A percentile compares a stretch with the other conserved stretches of the same genome.
Evolutionary conservation across 2,797 vertebrate species (phyloP).

Genomic region (Gallinago solitaria): DNA sequence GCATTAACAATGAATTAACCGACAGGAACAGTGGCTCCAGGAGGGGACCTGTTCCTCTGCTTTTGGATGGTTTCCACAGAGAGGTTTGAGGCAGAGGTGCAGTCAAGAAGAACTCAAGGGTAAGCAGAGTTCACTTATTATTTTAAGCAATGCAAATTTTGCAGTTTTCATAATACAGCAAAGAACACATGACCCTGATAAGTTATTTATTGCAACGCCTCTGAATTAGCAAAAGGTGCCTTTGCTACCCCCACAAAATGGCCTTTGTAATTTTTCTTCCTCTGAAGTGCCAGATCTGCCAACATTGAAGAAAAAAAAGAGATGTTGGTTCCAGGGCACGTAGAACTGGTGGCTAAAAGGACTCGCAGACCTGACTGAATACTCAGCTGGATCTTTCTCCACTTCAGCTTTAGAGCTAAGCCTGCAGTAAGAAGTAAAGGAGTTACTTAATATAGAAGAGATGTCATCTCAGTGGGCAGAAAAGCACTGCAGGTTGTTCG

Average conservation of each 20-base stretch:
- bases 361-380: background rate
- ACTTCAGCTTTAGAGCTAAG: background rate
- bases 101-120: background rate
- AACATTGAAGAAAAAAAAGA: background rate
- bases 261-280: background rate
- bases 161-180: background rate
- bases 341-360: background rate
- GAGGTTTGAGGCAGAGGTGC: background rate
- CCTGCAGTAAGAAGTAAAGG: background rate
- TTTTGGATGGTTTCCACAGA: background rate
- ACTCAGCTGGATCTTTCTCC: background rate
- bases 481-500: background rate
- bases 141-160: constrained; percentile 14
- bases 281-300: background rate
- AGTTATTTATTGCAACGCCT: constrained; percentile 23
- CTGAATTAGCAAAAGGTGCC: constrained; percentile 15
- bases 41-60: background rate
- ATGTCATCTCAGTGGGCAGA: background rate
- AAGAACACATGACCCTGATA: background rate
- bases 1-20: background rate
- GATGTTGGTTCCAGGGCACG: background rate
- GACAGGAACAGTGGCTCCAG: background rate
- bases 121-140: background rate
- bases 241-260: background rate
- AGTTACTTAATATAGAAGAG: background rate